A percentile compares a stretch with the other conserved stretches of the same genome.
These are phyloP conservation scores for Meganola albula DNA, from an alignment of 2,888 invertebrate genomes.

Conservation along the genomic window DNA sequence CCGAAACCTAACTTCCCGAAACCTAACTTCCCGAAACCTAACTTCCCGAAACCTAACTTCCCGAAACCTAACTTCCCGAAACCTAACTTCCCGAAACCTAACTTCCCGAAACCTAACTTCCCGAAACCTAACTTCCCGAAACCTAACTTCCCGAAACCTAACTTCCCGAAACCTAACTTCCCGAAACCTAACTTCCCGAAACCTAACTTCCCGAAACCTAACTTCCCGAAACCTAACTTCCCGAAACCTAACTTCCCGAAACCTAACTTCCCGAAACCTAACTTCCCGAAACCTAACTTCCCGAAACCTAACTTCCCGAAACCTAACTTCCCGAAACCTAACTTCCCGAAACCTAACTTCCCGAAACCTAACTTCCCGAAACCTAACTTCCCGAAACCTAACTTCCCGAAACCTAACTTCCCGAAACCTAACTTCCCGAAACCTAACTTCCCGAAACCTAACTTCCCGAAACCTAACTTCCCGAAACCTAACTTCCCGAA, in stretches of 20 bases:
- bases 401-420: constrained; percentile 5
- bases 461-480: constrained; percentile 1
- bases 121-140: constrained; percentile 16
- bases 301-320: neutral
- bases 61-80: constrained; percentile 13
- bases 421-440: constrained; percentile 6
- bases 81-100: constrained; percentile 13
- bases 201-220: neutral
- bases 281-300: neutral
- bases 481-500: constrained; percentile 1
- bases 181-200: neutral
- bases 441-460: constrained; percentile 7
- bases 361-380: neutral
- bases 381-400: neutral
- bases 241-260: neutral
- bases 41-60: constrained; percentile 11
- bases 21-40: constrained; percentile 15
- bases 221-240: neutral
- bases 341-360: neutral
- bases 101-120: constrained; percentile 16
- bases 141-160: constrained; percentile 7
- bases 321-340: neutral
- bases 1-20: constrained; percentile 18
- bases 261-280: neutral
- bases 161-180: neutral